Base-by-base conservation (phyloP, 1,140 invertebrate genomes). In the Paraescarpia echinospica region DNA sequence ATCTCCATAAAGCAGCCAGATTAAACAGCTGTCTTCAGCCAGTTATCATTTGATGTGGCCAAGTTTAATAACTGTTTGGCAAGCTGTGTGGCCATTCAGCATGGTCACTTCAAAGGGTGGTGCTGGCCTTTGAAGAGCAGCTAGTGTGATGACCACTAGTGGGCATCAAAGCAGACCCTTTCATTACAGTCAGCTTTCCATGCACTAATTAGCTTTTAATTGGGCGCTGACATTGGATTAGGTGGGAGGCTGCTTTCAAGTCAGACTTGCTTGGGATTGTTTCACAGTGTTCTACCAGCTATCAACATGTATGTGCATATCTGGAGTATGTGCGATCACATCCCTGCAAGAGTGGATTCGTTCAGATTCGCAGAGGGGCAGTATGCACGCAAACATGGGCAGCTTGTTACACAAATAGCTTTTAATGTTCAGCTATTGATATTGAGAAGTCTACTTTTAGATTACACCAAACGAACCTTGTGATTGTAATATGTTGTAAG, bases 151-250 rank as follows among this genome's bases (percentile, higher is more conserved):
- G 59, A 77, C 59, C 59, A 77, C 59, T 77, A 77, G 59, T 18
- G 22, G 59, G 12, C 59, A 77, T 77, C 59, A 77, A 77, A 77
- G 59, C 18, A 41, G 22, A 77, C 59, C 59, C 59, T 77, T 77
- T 77, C 59, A 77, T 77, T 77, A 77, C 59, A 77, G 59, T 77
- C 59, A 77, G 59, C 59, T 77, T 77, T 77, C 59, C 59, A 77
- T 77, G 59, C 59, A 77, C 59, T 77, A 77, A 77, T 77, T 77
- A 77, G 59, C 59, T 31, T 77, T 77, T 77, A 77, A 77, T 77
- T 77, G 59, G 59, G 14, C 14, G 27, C 59, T 77, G 59, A 77
- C 59, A 77, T 77, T 77, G 22, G 59, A 77, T 77, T 77, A 77
- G 59, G 59, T 77, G 59, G 27, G 14, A 27, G 59, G 59, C 59